Base-by-base conservation (phyloP, 2,888 invertebrate species). In the Stenchaetothrips biformis region DNA sequence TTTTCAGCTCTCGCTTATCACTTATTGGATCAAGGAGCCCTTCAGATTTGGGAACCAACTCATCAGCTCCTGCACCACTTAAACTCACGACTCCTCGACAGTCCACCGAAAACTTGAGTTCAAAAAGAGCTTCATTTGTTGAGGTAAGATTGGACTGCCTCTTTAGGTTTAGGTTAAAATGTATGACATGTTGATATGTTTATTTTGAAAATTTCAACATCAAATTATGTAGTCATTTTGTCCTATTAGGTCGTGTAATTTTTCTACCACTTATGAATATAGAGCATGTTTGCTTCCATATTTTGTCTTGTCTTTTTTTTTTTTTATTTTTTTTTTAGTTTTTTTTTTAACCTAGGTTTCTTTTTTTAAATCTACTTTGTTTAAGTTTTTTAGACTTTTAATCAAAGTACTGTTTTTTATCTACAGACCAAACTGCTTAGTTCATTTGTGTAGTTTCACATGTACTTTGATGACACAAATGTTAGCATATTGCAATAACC, bases 101-200 rank as follows among this genome's bases (percentile, higher is more conserved):
- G 21, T 67, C 67, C 9, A 67, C 21, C n/a, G 67, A 67, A 67
- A 67, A 67, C 21, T 67, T 67, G 21, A 67, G 67, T 21, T 18
- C n/a, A 6, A 95, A 95, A 86, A 88, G 94, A 81, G 92, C 95
- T 8, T 93, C 95, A 0, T 96, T 96, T 86, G 91, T 96, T 77
- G 95, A 96, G 91, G 94, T 94, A 88, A 82, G 67, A 67, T 13
- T 53, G 13, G 16, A 53, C 1, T 53, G n/a, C n/a, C n/a, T 53
- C 4, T 37, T 37, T 37, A 37, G 37, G 37, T 37, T 53, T 53
- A 53, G 53, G 13, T 53, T 3, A 53, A 53, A 53, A 53, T 13
- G 4, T 53, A 6, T 53, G 53, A 18, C 13, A 13, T 13, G 13
- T 13, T 18, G 13, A 53, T 37, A 37, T 37, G 37, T 37, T 37